These are phyloP conservation scores for Mormyrus proboscirostris DNA, from an alignment of 2,797 vertebrate genomes.

Conservation along the genomic window DNA sequence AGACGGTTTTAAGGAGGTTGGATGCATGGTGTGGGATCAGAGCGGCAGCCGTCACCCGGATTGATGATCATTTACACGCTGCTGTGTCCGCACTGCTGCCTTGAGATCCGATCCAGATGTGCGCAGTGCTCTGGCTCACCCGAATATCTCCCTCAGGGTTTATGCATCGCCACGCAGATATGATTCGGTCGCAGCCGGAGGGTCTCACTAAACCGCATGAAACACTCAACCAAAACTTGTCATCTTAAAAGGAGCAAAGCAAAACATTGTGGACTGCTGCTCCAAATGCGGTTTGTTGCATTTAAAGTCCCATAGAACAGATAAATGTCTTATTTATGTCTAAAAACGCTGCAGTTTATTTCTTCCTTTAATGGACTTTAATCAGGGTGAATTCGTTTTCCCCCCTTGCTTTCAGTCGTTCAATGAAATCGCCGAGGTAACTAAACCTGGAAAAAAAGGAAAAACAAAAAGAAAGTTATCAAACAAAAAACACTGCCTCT, in stretches of 20 bases:
- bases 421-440: slow-evolving; percentile 54
- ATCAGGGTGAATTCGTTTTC: slow-evolving; percentile 65
- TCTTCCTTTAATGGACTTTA: slow-evolving; percentile 50
- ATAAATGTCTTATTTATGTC: not conserved
- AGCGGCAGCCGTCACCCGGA: not conserved
- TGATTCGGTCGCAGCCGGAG: slow-evolving; percentile 41
- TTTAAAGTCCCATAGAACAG: not conserved
- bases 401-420: slow-evolving; percentile 59
- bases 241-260: slow-evolving; percentile 63
- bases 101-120: not conserved
- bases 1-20: not conserved
- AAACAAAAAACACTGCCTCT: not conserved
- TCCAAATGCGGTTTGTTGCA: not conserved
- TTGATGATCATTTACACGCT: not conserved
- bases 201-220: slow-evolving; percentile 63
- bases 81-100: not conserved
- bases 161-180: not conserved
- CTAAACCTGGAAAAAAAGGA: slow-evolving; percentile 27
- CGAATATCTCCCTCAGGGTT: not conserved
- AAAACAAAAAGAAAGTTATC: not conserved
- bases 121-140: not conserved
- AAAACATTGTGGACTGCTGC: not conserved
- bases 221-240: slow-evolving; percentile 71
- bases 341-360: slow-evolving; percentile 51
- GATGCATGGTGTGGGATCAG: not conserved